Conservation (phyloP, 2,888 invertebrate species). For the Orchestes rusci region DNA sequence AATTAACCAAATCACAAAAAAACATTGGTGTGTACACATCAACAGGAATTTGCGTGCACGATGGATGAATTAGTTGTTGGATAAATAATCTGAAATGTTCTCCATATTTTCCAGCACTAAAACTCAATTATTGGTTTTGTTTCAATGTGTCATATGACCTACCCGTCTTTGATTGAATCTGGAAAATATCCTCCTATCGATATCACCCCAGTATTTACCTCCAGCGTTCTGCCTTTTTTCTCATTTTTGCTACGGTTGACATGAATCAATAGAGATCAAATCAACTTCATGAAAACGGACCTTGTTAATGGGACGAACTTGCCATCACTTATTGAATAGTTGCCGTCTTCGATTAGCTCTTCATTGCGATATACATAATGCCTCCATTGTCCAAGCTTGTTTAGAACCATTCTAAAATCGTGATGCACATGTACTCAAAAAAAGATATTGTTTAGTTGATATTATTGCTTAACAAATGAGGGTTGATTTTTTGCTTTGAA, state of each 20-base stretch:
- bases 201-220: constrained; percentile 4
- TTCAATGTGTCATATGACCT: no score
- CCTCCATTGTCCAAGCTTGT: constrained; percentile 19
- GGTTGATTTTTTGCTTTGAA: no score
- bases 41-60: constrained; percentile 17
- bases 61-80: constrained; percentile 18
- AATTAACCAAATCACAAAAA: constrained; percentile 19
- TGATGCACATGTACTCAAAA: no score
- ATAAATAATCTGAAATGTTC: constrained; percentile 15
- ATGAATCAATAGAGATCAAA: no score
- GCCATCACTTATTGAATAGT: constrained; percentile 9
- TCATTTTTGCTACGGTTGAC: neutral
- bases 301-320: constrained; percentile 3
- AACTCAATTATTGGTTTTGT: constrained; percentile 4
- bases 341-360: constrained; percentile 11
- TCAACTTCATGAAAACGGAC: no score
- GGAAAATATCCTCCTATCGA: constrained; percentile 17
- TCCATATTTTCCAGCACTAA: constrained; percentile 17
- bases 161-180: constrained; percentile 13
- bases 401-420: constrained; percentile 12
- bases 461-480: no score
- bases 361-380: constrained; percentile 2
- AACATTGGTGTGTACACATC: constrained; percentile 25
- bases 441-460: no score
- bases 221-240: neutral